Percentiles rank a stretch among this genome's conserved stretches.
phyloP scores from a whole-genome alignment of 23 tunicate genomes.

The Halocynthia aurantium region DNA sequence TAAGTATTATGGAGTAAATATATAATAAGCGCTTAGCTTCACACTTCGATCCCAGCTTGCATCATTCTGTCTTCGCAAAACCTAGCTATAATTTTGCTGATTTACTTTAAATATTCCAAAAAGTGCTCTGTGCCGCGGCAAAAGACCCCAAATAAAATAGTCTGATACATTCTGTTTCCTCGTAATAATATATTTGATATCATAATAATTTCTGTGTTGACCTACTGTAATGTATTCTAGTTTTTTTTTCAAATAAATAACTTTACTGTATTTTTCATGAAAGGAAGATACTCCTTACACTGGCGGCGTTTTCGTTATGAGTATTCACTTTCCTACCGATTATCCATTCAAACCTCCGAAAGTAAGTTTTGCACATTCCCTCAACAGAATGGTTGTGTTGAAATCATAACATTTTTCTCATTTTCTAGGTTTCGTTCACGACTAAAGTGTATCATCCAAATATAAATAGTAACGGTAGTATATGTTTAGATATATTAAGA shows the following conservation, averaged over 20 bases:
- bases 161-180: too few relatives aligned
- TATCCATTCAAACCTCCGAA: slow-evolving; percentile 92
- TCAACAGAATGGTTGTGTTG: not conserved
- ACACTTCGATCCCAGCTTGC: slow-evolving; percentile 51
- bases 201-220: too few relatives aligned
- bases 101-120: too few relatives aligned
- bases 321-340: slow-evolving; percentile 82
- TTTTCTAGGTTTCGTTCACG: slow-evolving; percentile 44
- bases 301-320: slow-evolving; percentile 75
- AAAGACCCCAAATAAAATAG: too few relatives aligned
- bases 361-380: slow-evolving; percentile 15
- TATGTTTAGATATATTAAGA: slow-evolving; percentile 79
- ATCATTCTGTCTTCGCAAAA: slow-evolving; percentile 47
- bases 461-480: slow-evolving; percentile 78
- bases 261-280: not conserved
- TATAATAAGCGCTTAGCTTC: slow-evolving; percentile 38
- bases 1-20: slow-evolving; percentile 17
- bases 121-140: too few relatives aligned
- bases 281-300: slow-evolving; percentile 50
- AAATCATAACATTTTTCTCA: not conserved
- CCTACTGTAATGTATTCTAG: too few relatives aligned
- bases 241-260: not conserved
- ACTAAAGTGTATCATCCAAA: slow-evolving; percentile 85
- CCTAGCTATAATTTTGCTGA: too few relatives aligned
- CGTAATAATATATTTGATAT: too few relatives aligned